Percentiles rank a stretch among this genome's conserved stretches.
Conservation (phyloP, 2,888 invertebrate genomes). For the Acanthoscelides obtectus region DNA sequence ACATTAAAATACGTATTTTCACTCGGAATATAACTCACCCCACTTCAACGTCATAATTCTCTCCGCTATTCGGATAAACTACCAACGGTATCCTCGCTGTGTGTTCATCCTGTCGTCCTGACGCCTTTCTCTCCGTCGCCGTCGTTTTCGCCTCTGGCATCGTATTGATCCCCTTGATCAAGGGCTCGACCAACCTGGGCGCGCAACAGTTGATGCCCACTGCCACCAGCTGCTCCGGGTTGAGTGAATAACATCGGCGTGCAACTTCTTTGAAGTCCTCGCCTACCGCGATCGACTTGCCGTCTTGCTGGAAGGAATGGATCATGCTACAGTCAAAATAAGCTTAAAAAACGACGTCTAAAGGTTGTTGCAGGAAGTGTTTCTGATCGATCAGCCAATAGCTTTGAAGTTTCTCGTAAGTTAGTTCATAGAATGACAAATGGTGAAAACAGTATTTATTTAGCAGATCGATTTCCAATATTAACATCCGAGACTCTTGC, state of each 20-base stretch:
- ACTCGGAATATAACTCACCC: slow-evolving; percentile 55
- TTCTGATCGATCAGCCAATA: no score
- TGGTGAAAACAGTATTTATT: no score
- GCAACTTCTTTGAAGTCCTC: slow-evolving; percentile 74
- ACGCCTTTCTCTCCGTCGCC: no score
- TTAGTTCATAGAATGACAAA: no score
- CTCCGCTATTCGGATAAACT: slow-evolving; percentile 92
- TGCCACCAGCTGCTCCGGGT: slow-evolving; percentile 71
- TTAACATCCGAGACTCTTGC: no score
- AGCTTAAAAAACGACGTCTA: no score
- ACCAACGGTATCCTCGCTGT: slow-evolving; percentile 67
- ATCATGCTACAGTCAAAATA: no score
- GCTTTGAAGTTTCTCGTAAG: no score
- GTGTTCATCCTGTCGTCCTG: not conserved
- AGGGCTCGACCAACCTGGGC: slow-evolving; percentile 58
- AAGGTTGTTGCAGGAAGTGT: no score
- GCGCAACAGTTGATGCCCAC: slow-evolving; percentile 87
- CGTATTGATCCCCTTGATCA: slow-evolving; percentile 56
- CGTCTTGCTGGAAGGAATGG: slow-evolving; percentile 51
- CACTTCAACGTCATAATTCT: slow-evolving; percentile 66
- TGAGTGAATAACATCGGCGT: slow-evolving; percentile 56
- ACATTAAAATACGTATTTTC: no score
- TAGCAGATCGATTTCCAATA: no score
- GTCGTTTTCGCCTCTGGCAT: slow-evolving; percentile 44
- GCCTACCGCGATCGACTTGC: slow-evolving; percentile 66